Base-by-base conservation (phyloP, 2,888 invertebrate genomes). In the Ypsolopha scabrella region DNA sequence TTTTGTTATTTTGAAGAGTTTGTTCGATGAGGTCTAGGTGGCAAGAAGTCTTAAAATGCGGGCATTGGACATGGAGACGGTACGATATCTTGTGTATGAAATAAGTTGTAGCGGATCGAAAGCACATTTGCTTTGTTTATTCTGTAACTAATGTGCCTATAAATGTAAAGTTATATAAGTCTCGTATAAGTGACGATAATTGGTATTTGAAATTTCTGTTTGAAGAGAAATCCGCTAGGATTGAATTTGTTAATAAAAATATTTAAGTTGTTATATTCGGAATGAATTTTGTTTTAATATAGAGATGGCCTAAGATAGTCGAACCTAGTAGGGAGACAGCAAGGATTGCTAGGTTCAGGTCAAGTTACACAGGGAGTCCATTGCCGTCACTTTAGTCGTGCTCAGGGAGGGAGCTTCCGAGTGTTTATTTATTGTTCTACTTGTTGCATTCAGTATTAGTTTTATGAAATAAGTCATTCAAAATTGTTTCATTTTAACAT, bases 131-230 rank as follows among this genome's bases (percentile, higher is more conserved):
- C 79, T 79, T 81, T 73, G 73, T 80, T 83, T 80, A 75, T 79
- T 79, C 74, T 78, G 72, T 79, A 82, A 85, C 83, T 81, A 76
- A 82, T 83, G 85, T 85, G 83, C 85, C 85, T 85, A 82, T 83
- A 81, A 81, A 78, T 81, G 74, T 81, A 82, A 85, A 82, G 74
- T 24, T 85, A 81, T 77, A 78, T 82, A 85, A 83, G 80, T 77
- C 75, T 79, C 60, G 74, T 77, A 68, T 78, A 79, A 77, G 77
- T 74, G 75, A 80, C 72, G 70, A 74, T 70, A 68, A 77, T 74
- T 70, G 73, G 72, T 62, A 70, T 73, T 78, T 70, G 58, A 72
- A 76, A 80, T 72, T 75, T 78, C 58, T 68, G 34, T 50, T 50
- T 11, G 43, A 36, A 34, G 41, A 36, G 24, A 24, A n/a, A 10